These are phyloP conservation scores for Chrysotoxum bicinctum DNA, from an alignment of 2,888 invertebrate species.

Conservation along the genomic window DNA sequence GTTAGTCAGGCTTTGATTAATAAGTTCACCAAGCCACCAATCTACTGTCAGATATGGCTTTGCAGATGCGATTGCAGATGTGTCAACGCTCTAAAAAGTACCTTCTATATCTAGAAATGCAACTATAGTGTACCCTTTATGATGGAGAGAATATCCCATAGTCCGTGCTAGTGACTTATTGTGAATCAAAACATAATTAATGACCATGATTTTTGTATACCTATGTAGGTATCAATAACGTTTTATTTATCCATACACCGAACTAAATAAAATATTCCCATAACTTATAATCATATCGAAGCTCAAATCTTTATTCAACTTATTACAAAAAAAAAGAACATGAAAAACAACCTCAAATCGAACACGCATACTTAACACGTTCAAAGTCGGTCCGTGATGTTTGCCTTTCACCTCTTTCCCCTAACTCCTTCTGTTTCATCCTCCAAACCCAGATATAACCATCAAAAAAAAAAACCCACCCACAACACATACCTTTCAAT, in stretches of 20 bases:
- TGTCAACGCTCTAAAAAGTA: too few species aligned
- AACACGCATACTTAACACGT: slow-evolving; percentile 17
- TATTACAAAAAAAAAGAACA: neutral
- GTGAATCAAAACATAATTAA: neutral
- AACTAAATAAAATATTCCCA: slow-evolving; percentile 23
- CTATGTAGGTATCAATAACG: neutral
- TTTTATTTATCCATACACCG: neutral
- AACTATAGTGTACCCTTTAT: too few species aligned
- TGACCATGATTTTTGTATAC: neutral
- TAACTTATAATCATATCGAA: slow-evolving; percentile 16
- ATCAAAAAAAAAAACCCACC: neutral
- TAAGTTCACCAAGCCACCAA: too few species aligned
- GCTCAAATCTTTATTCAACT: slow-evolving; percentile 4
- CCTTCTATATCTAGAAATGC: too few species aligned
- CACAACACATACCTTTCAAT: too few species aligned
- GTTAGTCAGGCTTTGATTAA: too few species aligned
- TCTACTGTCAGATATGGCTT: too few species aligned
- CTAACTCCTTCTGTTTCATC: neutral
- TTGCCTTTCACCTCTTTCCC: neutral
- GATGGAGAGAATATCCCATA: too few species aligned
- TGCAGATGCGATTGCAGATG: too few species aligned
- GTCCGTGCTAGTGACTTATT: too few species aligned
- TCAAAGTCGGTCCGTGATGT: neutral
- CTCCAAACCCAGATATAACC: neutral
- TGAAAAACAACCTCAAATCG: slow-evolving; percentile 5